phyloP scores from a whole-genome alignment of 2,888 invertebrate species.

The Leucophenga maculata region DNA sequence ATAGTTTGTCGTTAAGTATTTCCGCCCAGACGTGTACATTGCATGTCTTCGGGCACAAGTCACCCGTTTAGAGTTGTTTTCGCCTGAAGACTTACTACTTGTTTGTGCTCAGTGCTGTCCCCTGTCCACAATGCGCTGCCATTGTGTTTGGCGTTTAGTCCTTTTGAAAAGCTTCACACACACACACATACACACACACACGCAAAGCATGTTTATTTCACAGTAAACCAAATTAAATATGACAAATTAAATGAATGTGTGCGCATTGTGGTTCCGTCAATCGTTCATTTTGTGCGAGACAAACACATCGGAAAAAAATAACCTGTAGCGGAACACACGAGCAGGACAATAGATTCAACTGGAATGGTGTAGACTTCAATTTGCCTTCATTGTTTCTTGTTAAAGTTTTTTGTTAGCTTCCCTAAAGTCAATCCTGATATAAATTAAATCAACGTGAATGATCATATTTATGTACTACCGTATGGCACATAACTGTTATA shows the following conservation, averaged over 20 bases:
- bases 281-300: background rate
- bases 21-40: slow-evolving; percentile 15
- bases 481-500: too few species aligned
- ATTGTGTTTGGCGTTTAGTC: background rate
- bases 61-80: background rate
- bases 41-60: slow-evolving; percentile 12
- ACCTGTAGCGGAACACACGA: too few species aligned
- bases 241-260: slow-evolving; percentile 20
- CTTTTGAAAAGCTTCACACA: background rate
- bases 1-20: slow-evolving; percentile 17
- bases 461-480: too few species aligned
- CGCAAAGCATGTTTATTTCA: background rate
- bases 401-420: too few species aligned
- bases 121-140: background rate
- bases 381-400: too few species aligned
- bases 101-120: background rate
- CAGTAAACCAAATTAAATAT: slow-evolving; percentile 10
- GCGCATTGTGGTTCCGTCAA: background rate
- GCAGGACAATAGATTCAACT: too few species aligned
- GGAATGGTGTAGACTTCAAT: too few species aligned
- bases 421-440: too few species aligned
- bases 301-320: background rate
- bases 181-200: background rate
- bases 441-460: too few species aligned
- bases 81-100: background rate